These are phyloP conservation scores for Nebria ingens DNA, from an alignment of 1,140 invertebrate species.

Conservation along the genomic window DNA sequence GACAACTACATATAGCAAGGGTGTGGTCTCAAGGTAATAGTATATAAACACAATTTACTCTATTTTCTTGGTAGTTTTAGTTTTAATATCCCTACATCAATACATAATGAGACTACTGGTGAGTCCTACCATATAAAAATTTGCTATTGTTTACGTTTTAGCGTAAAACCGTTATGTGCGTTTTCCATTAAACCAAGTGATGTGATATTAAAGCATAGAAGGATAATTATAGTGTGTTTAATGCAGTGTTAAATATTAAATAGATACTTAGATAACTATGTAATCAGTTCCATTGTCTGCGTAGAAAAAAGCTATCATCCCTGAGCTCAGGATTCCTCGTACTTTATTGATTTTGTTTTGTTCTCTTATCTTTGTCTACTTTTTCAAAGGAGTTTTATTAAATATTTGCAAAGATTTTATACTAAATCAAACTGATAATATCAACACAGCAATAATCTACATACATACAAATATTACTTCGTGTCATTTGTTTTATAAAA, in stretches of 20 bases:
- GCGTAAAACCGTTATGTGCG: not conserved
- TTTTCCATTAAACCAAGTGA: not conserved
- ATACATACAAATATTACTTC: too few species aligned
- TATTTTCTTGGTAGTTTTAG: constrained; percentile 5
- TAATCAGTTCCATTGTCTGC: too few species aligned
- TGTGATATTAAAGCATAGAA: not conserved
- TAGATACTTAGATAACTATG: not conserved
- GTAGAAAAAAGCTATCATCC: too few species aligned
- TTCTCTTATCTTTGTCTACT: too few species aligned
- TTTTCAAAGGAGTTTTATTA: too few species aligned
- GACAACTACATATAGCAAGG: not conserved
- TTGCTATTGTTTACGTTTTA: not conserved
- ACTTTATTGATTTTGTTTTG: too few species aligned
- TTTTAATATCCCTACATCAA: not conserved
- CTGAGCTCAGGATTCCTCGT: too few species aligned
- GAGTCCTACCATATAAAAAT: not conserved
- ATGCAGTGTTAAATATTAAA: not conserved
- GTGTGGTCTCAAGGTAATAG: constrained; percentile 5
- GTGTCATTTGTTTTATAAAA: too few species aligned
- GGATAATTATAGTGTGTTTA: not conserved
- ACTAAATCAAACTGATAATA: too few species aligned
- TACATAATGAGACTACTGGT: constrained; percentile 2
- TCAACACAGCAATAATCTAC: too few species aligned
- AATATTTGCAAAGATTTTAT: too few species aligned
- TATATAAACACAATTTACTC: constrained; percentile 5